Evolutionary conservation across 2,888 invertebrate genomes (phyloP), one percentile per base, ranked within the genome.

Genomic region (Calameuta filiformis): DNA sequence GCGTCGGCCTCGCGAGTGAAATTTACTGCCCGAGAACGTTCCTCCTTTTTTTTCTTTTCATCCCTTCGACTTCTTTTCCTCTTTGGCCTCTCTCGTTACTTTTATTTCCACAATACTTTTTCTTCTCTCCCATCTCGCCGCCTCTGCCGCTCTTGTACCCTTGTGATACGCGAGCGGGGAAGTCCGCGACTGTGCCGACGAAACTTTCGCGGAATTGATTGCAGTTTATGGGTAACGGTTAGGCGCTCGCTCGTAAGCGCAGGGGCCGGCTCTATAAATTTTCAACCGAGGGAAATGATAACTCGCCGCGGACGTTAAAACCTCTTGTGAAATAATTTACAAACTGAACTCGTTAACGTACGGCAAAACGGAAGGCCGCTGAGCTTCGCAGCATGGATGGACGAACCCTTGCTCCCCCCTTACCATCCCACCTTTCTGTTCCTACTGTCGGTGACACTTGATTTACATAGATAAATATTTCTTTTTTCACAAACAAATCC

Each of bases 221-320:
- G 83, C 81, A 80, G 81, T 81, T 86, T 81, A 81, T 79, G 80
- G 79, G 78, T 76, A 81, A 83, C 81, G 81, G 80, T 85, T 81
- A 83, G 77, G 34, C 78, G 81, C 74, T 73, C 75, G 80, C 77
- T 76, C 73, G 76, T 78, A 79, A 34, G 73, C 74, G 12, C 33
- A 33, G 69, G 71, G 69, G 85, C 83, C 80, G 80, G 85, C 79
- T 83, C 85, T 85, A 88, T 89, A 87, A 89, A 87, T 74, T 74
- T n/a, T 83, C 84, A 33, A 84, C 81, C 76, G 79, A 81, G 84
- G 86, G 82, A 89, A 89, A 88, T 89, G 88, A 87, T 85, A 86
- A 87, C 86, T 87, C 81, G 83, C 73, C 34, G 80, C 71, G 71
- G 33, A 33, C 31, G 71, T 71, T 71, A 34, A 71, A 71, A 71